Evolutionary conservation across 1,140 invertebrate genomes (phyloP).

Genomic region (Phortica variegata): DNA sequence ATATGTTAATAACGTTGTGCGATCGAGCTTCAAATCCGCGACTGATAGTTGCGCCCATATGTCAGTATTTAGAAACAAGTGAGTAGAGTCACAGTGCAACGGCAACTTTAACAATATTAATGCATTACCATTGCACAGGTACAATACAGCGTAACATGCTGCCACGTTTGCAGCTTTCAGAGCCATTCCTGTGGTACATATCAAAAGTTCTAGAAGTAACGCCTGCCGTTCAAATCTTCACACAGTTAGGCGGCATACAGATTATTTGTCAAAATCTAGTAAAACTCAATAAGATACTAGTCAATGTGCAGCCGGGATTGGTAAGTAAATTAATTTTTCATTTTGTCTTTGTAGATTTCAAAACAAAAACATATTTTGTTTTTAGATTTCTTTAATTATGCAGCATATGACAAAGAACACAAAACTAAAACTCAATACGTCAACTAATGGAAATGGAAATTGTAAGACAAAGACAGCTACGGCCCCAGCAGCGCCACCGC

Average conservation of each 20-base stretch:
- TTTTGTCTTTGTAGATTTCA: not conserved
- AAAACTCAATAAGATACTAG: conserved; percentile 59
- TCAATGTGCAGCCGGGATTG: conserved; percentile 58
- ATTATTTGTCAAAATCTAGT: conserved; percentile 65
- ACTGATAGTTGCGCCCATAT: conserved; percentile 72
- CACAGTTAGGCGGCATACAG: conserved; percentile 64
- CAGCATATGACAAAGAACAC: conserved; percentile 64
- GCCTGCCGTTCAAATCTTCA: conserved; percentile 68
- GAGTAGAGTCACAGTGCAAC: conserved; percentile 39
- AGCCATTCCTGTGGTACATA: conserved; percentile 75
- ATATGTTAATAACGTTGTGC: conserved; percentile 73
- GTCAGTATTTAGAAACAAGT: conserved; percentile 72
- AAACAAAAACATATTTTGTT: conserved; percentile 4
- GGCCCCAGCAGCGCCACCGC: conserved; percentile 18
- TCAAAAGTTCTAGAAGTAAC: conserved; percentile 70
- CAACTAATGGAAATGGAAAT: conserved; percentile 5
- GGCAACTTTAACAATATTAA: not conserved
- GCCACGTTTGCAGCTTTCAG: conserved; percentile 66
- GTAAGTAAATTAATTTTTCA: conserved; percentile 17
- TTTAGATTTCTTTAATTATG: conserved; percentile 64
- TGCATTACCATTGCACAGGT: conserved; percentile 37
- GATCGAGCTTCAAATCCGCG: conserved; percentile 70
- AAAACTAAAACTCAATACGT: conserved; percentile 36
- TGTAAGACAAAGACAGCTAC: conserved; percentile 1
- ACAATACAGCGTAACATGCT: conserved; percentile 45